Evolutionary conservation across 2,113 vertebrate genomes (phyloP).

Genomic region (Centropus unirufus): DNA sequence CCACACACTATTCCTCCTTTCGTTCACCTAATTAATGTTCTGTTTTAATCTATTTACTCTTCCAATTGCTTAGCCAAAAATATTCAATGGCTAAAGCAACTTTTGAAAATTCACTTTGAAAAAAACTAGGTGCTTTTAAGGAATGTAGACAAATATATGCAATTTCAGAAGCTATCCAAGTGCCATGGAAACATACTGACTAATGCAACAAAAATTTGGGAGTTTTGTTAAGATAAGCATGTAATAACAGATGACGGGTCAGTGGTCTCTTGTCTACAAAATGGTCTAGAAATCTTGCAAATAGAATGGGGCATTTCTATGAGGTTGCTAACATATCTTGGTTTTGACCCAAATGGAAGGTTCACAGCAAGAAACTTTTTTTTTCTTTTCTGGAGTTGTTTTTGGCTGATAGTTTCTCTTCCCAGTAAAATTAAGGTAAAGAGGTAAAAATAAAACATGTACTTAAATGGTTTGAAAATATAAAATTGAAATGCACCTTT

Average conservation of each 20-base stretch:
- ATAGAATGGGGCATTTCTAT: neutral
- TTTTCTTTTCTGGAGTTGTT: neutral
- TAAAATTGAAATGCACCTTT: neutral
- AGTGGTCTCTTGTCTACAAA: neutral
- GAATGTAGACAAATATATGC: neutral
- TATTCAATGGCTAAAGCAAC: neutral
- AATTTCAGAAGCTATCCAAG: neutral
- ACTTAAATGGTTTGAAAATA: neutral
- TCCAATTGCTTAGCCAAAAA: neutral
- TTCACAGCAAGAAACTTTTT: neutral
- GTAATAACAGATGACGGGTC: neutral
- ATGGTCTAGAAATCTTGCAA: neutral
- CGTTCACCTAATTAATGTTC: neutral
- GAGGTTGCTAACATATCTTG: accelerated
- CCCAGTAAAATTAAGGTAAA: neutral
- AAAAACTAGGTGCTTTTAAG: neutral
- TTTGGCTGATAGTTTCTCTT: neutral
- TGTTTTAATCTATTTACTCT: neutral
- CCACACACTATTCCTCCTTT: neutral
- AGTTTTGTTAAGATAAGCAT: neutral
- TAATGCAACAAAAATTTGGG: neutral
- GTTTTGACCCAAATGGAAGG: neutral
- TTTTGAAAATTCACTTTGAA: neutral
- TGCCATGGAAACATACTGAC: neutral
- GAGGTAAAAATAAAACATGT: neutral